Evolutionary conservation across 2,888 invertebrate genomes (phyloP), one percentile per base, ranked within the genome.

Genomic region (Lasioglossum marginatum): DNA sequence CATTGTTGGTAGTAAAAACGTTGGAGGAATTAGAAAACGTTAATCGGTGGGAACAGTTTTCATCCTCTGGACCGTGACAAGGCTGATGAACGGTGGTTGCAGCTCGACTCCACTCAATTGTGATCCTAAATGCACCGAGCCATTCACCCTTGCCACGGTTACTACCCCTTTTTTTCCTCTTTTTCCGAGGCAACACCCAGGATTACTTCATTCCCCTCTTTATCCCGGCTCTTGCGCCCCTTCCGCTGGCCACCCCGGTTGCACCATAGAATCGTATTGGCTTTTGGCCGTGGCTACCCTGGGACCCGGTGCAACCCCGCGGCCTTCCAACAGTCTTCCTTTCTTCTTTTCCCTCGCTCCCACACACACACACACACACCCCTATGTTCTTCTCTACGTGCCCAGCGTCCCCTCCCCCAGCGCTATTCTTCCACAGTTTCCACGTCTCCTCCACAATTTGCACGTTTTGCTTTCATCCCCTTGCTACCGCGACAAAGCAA

Each of bases 191-290:
- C 80, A 87, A 89, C 85, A 88, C 82, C 72, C 80, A 60, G 77
- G 79, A 87, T 89, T 88, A 87, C 85, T 87, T 83, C 82, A 85
- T 89, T 86, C 82, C 83, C 82, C 82, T 77, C 82, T 81, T 80
- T 77, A 71, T 72, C 73, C 79, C 78, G n/a, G 60, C 79, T 48
- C 66, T 19, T 48, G 60, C 34, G 45, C 77, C 68, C 80, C 34
- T 82, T 79, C 79, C 79, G 23, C 72, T 63, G 45, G 57, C 75
- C 52, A n/a, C 52, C 72, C 70, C 57, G 48, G 68, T 57, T 76
- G 75, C 52, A 75, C 52, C 82, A 60, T 77, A 79, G 87, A 90
- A 91, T 91, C 91, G 87, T 89, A 89, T 90, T 91, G 91, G 90
- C 91, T 92, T 92, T 90, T 88, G 87, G 86, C 88, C 76, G 79